These are phyloP conservation scores for Helostoma temminkii DNA, from an alignment of 2,797 vertebrate genomes.

Conservation along the genomic window DNA sequence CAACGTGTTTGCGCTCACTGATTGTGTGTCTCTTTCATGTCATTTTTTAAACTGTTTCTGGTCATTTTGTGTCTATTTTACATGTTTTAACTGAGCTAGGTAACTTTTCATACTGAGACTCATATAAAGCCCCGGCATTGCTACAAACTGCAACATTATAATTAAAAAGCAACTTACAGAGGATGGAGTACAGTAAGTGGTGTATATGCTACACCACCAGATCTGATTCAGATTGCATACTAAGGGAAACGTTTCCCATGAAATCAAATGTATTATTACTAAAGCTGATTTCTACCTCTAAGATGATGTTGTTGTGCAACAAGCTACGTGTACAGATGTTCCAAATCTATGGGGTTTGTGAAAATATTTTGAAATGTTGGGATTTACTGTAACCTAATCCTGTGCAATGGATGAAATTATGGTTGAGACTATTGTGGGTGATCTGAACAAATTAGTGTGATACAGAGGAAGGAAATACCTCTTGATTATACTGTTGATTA, in stretches of 20 bases:
- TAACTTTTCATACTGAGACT: too few species aligned
- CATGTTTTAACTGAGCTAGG: too few species aligned
- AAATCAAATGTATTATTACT: conserved; percentile 25
- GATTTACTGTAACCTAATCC: conserved; percentile 35
- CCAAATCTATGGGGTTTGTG: conserved; percentile 28
- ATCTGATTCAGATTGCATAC: conserved; percentile 10
- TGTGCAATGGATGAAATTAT: conserved; percentile 12
- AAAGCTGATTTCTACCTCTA: conserved; percentile 18
- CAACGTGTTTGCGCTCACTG: too few species aligned
- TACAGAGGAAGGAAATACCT: conserved; percentile 34
- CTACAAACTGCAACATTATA: background rate
- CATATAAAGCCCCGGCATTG: too few species aligned
- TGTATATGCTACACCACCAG: too few species aligned
- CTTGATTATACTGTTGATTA: conserved; percentile 34
- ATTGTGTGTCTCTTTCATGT: too few species aligned
- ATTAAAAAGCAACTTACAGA: background rate
- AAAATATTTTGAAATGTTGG: conserved; percentile 31
- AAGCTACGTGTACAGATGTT: conserved; percentile 29
- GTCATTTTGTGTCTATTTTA: too few species aligned
- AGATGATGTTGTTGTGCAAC: conserved; percentile 13
- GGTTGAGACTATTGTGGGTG: conserved; percentile 15
- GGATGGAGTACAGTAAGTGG: background rate
- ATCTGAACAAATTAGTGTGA: conserved; percentile 25
- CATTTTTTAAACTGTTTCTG: too few species aligned
- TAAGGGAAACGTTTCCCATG: conserved; percentile 23